Evolutionary conservation across 2,888 invertebrate species (phyloP).

Genomic region (Rapana venosa): DNA sequence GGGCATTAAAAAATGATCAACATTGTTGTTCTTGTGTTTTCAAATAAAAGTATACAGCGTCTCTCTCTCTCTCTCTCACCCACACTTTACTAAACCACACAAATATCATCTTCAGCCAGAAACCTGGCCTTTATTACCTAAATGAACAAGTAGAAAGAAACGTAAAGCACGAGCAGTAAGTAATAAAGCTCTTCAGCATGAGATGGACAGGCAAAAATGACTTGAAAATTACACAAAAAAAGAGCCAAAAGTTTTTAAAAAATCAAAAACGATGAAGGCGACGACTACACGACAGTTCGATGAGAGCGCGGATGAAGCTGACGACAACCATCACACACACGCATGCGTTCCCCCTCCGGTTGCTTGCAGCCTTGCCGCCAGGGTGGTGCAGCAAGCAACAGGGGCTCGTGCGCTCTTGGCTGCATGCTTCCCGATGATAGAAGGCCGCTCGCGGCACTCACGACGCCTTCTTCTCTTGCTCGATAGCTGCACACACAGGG

Average conservation of each 20-base stretch:
- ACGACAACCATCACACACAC: conserved; percentile 1
- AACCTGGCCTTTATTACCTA: no score
- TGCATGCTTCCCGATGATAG: neutral
- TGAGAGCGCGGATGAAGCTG: neutral
- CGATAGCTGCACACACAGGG: neutral
- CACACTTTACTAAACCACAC: no score
- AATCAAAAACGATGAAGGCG: neutral
- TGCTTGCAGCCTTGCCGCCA: neutral
- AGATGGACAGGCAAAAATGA: neutral
- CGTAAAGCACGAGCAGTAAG: neutral
- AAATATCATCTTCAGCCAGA: no score
- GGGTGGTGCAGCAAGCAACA: neutral
- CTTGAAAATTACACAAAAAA: neutral
- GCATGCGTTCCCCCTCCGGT: neutral
- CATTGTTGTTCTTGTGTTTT: no score
- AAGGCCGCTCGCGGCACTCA: neutral
- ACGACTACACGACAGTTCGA: neutral
- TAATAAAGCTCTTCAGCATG: neutral
- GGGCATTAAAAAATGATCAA: no score
- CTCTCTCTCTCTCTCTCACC: no score
- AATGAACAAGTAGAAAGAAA: neutral
- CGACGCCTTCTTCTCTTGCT: neutral
- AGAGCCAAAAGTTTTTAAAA: neutral
- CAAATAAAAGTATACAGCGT: no score
- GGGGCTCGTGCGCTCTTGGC: neutral